Conservation (phyloP, 2,113 vertebrate genomes). For the Cololabis saira region DNA sequence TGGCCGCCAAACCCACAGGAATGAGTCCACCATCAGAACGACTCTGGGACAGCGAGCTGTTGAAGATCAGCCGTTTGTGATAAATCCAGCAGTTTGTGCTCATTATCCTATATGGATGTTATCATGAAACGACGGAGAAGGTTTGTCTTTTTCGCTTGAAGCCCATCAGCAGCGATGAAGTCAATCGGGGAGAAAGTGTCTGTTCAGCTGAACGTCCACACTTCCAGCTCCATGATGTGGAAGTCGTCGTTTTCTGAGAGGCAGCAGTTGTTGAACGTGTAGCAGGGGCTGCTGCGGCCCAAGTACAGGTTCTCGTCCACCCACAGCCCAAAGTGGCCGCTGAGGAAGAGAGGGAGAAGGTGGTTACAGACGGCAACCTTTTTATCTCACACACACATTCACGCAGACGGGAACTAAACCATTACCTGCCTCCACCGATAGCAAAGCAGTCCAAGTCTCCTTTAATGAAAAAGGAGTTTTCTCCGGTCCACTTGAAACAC, state of each 20-base stretch:
- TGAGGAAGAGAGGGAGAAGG: conserved; percentile 31
- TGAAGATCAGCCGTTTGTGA: conserved; percentile 27
- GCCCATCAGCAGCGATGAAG: conserved; percentile 6
- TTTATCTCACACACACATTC: neutral
- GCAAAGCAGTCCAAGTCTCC: conserved; percentile 85
- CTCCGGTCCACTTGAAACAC: conserved; percentile 85
- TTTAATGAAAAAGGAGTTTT: conserved; percentile 86
- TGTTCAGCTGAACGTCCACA: conserved; percentile 83
- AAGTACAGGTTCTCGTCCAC: conserved; percentile 82
- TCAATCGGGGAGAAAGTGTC: neutral
- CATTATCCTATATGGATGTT: conserved; percentile 21
- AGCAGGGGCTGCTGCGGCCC: conserved; percentile 83
- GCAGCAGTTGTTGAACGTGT: conserved; percentile 84
- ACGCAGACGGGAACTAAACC: neutral
- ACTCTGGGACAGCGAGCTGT: conserved; percentile 2
- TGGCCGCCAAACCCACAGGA: conserved; percentile 50
- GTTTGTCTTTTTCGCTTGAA: conserved; percentile 22
- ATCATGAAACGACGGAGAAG: conserved; percentile 23
- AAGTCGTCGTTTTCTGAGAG: conserved; percentile 83
- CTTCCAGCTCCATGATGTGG: conserved; percentile 82
- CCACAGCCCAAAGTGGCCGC: conserved; percentile 86
- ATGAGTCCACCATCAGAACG: conserved; percentile 34
- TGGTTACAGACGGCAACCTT: neutral
- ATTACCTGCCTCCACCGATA: conserved; percentile 85
- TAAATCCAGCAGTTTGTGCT: conserved; percentile 24